A percentile compares a stretch with the other conserved stretches of the same genome.
Conservation (phyloP, 2,113 vertebrate genomes). For the Machaerirhynchus nigripectus region DNA sequence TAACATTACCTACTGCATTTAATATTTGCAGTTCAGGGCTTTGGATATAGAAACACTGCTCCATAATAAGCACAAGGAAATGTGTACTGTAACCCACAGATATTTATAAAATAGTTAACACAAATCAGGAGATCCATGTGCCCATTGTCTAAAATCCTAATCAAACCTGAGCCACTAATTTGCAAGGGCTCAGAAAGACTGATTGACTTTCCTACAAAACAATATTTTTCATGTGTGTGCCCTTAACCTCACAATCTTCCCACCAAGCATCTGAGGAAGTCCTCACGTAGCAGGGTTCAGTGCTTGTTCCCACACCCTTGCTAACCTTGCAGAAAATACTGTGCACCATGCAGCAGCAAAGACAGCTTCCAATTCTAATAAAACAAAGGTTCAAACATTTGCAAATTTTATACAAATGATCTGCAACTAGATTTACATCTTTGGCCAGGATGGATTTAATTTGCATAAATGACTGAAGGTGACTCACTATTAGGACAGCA, state of each 20-base stretch:
- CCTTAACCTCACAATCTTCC: background rate
- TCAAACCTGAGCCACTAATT: background rate
- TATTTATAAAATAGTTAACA: background rate
- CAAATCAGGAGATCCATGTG: background rate
- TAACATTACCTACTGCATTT: background rate
- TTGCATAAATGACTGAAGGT: slow-evolving; percentile 18
- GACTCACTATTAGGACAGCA: background rate
- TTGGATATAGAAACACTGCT: background rate
- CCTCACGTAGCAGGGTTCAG: background rate
- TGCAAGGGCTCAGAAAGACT: background rate
- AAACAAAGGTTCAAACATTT: background rate
- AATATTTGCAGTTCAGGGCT: background rate
- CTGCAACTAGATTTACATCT: background rate
- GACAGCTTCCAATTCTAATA: background rate
- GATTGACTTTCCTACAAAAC: background rate
- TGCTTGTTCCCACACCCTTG: background rate
- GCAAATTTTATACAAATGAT: background rate
- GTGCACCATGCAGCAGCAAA: background rate
- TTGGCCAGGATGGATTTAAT: background rate
- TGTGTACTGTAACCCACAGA: background rate
- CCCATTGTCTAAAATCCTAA: background rate
- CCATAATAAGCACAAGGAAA: background rate
- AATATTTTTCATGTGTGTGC: background rate
- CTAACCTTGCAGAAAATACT: background rate
- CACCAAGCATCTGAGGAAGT: background rate